Evolutionary conservation across 2,797 vertebrate genomes (phyloP).

Genomic region (Meriones psammophilus): DNA sequence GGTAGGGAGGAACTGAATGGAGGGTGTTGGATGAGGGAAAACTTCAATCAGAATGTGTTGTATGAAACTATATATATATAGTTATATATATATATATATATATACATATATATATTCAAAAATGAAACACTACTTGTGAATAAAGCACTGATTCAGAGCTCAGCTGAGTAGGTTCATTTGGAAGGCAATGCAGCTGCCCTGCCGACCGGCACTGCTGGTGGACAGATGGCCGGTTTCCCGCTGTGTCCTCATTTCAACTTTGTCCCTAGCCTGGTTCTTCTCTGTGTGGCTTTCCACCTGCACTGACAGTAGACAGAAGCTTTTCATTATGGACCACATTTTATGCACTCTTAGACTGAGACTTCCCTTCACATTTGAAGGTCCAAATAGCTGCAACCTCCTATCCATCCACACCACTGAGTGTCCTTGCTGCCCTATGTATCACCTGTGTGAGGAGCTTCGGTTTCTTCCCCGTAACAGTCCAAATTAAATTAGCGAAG

Average conservation of each 20-base stretch:
- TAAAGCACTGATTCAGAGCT: not conserved
- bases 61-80: too few species aligned
- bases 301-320: conserved; percentile 71
- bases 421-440: not conserved
- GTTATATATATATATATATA: not conserved
- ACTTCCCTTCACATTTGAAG: conserved; percentile 34
- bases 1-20: not conserved
- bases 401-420: not conserved
- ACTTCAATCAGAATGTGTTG: not conserved
- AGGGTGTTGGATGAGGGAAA: not conserved
- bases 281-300: conserved; percentile 82
- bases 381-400: not conserved
- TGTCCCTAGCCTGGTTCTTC: conserved; percentile 73
- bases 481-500: conserved; percentile 36
- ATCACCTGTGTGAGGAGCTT: not conserved
- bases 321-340: conserved; percentile 75
- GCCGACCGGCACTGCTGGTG: conserved; percentile 58
- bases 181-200: not conserved
- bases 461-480: not conserved
- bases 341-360: conserved; percentile 60
- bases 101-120: not conserved
- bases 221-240: conserved; percentile 77
- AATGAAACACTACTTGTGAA: not conserved
- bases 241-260: conserved; percentile 75
- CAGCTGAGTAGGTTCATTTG: conserved; percentile 48